Base-by-base conservation (phyloP, 2,797 vertebrate species). In the Acrossocheilus fasciatus region DNA sequence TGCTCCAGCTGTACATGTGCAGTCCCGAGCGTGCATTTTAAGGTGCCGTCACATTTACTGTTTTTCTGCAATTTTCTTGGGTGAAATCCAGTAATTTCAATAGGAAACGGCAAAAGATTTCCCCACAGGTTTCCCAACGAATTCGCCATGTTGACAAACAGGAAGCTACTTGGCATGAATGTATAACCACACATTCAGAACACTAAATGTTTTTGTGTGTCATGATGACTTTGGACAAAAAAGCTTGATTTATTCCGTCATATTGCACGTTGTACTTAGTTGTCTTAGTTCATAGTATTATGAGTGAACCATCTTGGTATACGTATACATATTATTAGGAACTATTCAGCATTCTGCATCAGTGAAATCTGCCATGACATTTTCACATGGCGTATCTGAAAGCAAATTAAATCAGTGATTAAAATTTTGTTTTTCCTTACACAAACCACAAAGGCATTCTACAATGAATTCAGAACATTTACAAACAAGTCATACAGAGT, bases 191-290 rank as follows among this genome's bases (percentile, higher is more conserved):
- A n/a, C 41, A 5, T 72, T 43, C 68, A 70, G 43, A 74, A 50
- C 1, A 70, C 68, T 41, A 23, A 75, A 15, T 5, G 8, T 52
- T 34, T 75, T 47, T 52, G 18, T 66, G 62, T 66, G 62, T 1
- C 14, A 14, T 64, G 26, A 66, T 8, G 62, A 34, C 14, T 66
- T 66, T 34, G 26, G 15, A 3, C 2, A 10, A 30, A 20, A 57
- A n/a, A n/a, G 8, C 1, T 0, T 9, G 3, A n/a, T 34, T 34
- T 34, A 34, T 34, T 17, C 5, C 0, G 0, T 10, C 26, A 52
- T 23, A 20, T 75, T 75, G 7, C 4, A 8, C 1, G 1, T 30
- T 30, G 17, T 5, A 36, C 20, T 36, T 34, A 26, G 26, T 26
- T 26, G 26, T 36, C 2, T 34, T 34, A 34, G 36, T 23, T 54